Conservation (phyloP, 1,140 invertebrate species). For the Agrypnia vestita region DNA sequence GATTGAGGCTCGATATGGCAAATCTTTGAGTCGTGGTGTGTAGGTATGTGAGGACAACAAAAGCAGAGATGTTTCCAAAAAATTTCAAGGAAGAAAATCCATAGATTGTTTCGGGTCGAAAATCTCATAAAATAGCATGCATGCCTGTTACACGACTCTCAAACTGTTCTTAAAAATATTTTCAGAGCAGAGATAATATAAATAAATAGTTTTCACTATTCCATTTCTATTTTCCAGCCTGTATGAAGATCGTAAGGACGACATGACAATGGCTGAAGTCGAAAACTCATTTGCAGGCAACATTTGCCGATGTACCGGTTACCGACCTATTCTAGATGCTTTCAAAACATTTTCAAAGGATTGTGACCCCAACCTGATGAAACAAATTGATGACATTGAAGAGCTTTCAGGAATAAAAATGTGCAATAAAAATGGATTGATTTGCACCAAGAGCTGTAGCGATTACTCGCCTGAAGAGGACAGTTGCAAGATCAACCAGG, state of each 20-base stretch:
- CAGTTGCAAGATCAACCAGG: conserved; percentile 46
- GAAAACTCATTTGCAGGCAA: conserved; percentile 88
- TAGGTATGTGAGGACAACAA: too few relatives aligned
- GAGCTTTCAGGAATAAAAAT: conserved; percentile 64
- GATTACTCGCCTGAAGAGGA: conserved; percentile 49
- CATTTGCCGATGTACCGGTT: conserved; percentile 91
- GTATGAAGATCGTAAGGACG: conserved; percentile 35
- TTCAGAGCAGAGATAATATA: too few relatives aligned
- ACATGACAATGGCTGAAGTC: conserved; percentile 78
- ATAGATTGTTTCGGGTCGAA: too few relatives aligned
- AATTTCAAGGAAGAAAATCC: too few relatives aligned
- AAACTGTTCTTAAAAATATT: too few relatives aligned
- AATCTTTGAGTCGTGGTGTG: too few relatives aligned
- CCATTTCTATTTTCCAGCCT: conserved; percentile 24
- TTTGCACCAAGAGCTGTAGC: conserved; percentile 48
- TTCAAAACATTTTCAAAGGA: conserved; percentile 85
- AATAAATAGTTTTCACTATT: neutral
- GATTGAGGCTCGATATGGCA: too few relatives aligned
- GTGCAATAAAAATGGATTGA: conserved; percentile 53
- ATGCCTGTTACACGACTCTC: too few relatives aligned
- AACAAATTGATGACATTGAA: conserved; percentile 77
- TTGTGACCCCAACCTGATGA: conserved; percentile 69
- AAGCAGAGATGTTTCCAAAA: too few relatives aligned
- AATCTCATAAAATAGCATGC: too few relatives aligned
- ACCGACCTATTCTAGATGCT: conserved; percentile 87